These are phyloP conservation scores for Bombus confusus DNA, from an alignment of 1,140 invertebrate genomes.

Conservation along the genomic window DNA sequence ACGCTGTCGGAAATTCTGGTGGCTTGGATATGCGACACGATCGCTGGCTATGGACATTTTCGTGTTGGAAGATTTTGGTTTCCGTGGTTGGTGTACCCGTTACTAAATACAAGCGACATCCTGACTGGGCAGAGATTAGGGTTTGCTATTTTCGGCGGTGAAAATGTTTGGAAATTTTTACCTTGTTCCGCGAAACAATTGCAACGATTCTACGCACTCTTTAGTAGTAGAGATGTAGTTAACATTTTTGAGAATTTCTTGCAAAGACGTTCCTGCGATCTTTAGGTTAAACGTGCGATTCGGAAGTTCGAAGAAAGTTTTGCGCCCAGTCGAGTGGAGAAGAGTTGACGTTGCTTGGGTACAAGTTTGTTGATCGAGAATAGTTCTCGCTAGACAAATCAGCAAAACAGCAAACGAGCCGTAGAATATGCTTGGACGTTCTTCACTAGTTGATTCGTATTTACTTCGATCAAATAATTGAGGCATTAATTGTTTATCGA, in stretches of 20 bases:
- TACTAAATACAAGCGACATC: neutral
- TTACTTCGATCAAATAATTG: neutral
- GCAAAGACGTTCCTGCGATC: neutral
- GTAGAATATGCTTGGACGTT: neutral
- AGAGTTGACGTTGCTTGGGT: neutral
- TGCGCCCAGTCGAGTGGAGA: neutral
- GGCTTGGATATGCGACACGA: slow-evolving; percentile 7
- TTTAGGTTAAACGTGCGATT: neutral
- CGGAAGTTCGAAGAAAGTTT: neutral
- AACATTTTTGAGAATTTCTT: neutral
- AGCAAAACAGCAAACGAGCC: neutral
- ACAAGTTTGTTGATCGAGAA: neutral
- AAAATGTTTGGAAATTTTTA: neutral
- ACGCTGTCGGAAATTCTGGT: neutral
- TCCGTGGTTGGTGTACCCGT: neutral
- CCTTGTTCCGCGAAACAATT: neutral
- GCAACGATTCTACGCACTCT: neutral
- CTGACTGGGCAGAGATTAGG: neutral
- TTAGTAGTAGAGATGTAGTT: neutral
- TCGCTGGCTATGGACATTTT: neutral
- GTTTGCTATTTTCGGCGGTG: neutral
- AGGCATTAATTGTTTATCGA: neutral
- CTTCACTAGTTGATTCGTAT: neutral
- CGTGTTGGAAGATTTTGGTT: neutral
- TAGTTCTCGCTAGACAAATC: neutral